Evolutionary conservation across 2,113 vertebrate genomes (phyloP).

Genomic region (Aspiorhynchus laticeps): DNA sequence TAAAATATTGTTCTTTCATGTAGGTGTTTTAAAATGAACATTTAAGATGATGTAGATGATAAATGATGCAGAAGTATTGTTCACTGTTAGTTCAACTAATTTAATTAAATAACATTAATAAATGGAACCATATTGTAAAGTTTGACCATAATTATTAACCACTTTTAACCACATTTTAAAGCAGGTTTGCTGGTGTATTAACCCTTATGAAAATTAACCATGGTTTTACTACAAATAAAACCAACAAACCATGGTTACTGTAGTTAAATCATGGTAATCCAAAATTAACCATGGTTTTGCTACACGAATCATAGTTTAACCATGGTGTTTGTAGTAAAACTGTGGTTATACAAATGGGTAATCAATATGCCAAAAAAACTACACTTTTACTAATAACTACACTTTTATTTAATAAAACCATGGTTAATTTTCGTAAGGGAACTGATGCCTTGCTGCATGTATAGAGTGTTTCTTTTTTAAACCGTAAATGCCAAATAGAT

Average conservation of each 20-base stretch:
- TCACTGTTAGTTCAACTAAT: background rate
- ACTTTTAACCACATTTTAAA: background rate
- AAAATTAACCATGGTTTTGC: too few relatives aligned
- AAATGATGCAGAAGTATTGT: background rate
- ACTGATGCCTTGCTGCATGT: background rate
- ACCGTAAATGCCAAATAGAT: background rate
- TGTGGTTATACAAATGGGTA: too few relatives aligned
- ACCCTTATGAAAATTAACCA: too few relatives aligned
- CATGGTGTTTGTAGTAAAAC: too few relatives aligned
- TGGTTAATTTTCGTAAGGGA: background rate
- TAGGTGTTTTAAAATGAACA: background rate
- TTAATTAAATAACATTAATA: background rate
- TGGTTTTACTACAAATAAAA: too few relatives aligned
- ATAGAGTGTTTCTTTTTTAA: background rate
- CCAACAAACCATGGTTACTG: too few relatives aligned
- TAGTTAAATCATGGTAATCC: too few relatives aligned
- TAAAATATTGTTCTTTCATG: background rate
- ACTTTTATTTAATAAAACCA: too few relatives aligned
- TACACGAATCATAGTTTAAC: too few relatives aligned
- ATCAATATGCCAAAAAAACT: too few relatives aligned
- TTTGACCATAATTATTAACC: background rate
- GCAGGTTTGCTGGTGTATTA: background rate
- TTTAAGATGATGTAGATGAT: background rate
- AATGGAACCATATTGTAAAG: background rate
- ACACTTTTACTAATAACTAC: too few relatives aligned